Percentiles rank a stretch among this genome's conserved stretches.
These are phyloP conservation scores for Xestoiulus laeticollis DNA, from an alignment of 2,888 invertebrate species.

Conservation along the genomic window DNA sequence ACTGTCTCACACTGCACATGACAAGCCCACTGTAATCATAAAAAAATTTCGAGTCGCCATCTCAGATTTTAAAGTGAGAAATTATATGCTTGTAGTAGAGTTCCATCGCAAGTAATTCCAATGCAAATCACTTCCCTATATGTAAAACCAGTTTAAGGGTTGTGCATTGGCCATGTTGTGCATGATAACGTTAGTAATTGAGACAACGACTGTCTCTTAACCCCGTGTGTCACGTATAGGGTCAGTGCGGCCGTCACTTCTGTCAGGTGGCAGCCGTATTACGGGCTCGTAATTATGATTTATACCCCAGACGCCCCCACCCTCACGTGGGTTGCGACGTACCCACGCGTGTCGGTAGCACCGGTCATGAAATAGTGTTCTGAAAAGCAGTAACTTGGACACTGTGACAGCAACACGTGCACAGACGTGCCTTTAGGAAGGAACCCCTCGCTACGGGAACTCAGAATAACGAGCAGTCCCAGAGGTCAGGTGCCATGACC, in stretches of 20 bases:
- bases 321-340: neutral
- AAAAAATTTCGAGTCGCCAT: too few relatives aligned
- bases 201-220: neutral
- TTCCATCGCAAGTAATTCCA: neutral
- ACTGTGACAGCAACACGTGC: neutral
- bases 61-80: too few relatives aligned
- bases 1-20: too few relatives aligned
- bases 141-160: neutral
- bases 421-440: neutral
- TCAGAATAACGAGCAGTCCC: neutral
- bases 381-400: neutral
- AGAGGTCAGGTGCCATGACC: neutral
- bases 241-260: conserved; percentile 5
- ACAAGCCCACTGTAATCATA: too few relatives aligned
- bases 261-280: neutral
- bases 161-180: neutral
- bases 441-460: neutral
- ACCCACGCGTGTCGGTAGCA: conserved; percentile 11
- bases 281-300: conserved; percentile 9
- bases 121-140: neutral
- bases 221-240: neutral
- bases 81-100: neutral
- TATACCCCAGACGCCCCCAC: neutral
- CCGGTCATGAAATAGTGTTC: neutral
- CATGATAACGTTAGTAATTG: neutral